phyloP scores from a whole-genome alignment of 1,140 invertebrate genomes.

The Bombus terrestris region DNA sequence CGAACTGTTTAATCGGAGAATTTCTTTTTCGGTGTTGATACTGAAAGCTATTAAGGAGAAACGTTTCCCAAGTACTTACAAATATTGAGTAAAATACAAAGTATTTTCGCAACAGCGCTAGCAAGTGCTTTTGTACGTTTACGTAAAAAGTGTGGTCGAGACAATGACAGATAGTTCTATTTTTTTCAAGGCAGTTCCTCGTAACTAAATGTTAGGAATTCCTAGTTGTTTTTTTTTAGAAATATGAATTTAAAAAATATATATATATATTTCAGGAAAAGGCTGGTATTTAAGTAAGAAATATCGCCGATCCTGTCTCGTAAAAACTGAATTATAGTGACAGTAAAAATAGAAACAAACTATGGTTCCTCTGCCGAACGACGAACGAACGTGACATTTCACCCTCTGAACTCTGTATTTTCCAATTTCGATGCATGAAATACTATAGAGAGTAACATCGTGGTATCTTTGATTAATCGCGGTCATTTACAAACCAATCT shows the following conservation, averaged over 20 bases:
- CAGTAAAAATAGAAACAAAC: background rate
- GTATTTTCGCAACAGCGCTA: too few species aligned
- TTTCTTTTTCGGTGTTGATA: too few species aligned
- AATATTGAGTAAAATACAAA: too few species aligned
- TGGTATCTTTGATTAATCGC: too few species aligned
- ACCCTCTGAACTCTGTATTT: too few species aligned
- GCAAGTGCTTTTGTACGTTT: background rate
- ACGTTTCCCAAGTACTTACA: too few species aligned
- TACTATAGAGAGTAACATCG: accelerated
- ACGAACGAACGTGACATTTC: too few species aligned
- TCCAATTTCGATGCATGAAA: too few species aligned
- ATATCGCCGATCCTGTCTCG: background rate
- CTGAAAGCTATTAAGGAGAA: too few species aligned
- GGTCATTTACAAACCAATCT: too few species aligned
- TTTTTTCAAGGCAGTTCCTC: background rate
- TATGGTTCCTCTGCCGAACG: background rate
- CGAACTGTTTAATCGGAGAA: too few species aligned
- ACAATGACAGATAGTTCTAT: background rate
- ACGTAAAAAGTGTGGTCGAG: background rate
- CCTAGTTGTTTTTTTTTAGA: background rate
- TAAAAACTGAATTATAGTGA: background rate
- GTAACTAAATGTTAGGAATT: background rate
- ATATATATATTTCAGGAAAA: background rate
- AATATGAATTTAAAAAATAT: background rate
- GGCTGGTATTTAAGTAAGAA: background rate